Evolutionary conservation across 2,888 invertebrate genomes (phyloP).

Genomic region (Beris chalybata): DNA sequence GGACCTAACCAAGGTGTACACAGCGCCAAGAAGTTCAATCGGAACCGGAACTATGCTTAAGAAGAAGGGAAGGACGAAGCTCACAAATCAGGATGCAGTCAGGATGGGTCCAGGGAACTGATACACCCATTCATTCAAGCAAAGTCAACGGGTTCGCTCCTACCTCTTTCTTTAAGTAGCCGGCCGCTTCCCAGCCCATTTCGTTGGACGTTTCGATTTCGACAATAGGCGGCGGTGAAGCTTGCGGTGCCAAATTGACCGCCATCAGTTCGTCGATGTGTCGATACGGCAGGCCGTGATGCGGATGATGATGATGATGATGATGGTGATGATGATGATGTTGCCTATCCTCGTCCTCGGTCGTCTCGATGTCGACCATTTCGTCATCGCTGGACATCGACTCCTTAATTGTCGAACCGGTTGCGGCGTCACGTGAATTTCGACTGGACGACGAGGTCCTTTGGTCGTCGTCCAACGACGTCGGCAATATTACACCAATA

Average conservation of each 20-base stretch:
- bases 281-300: neutral
- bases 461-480: constrained; percentile 43
- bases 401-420: constrained; percentile 44
- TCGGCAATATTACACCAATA: neutral
- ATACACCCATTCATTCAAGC: too few species aligned
- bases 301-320: neutral
- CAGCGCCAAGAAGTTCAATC: too few species aligned
- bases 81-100: too few species aligned
- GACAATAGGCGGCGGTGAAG: constrained; percentile 20
- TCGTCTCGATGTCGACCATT: constrained; percentile 84
- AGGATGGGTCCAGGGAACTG: too few species aligned
- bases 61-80: too few species aligned
- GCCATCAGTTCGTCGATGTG: constrained; percentile 7
- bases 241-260: neutral
- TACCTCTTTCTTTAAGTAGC: constrained; percentile 35
- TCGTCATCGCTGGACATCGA: constrained; percentile 68
- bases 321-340: neutral
- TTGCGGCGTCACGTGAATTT: constrained; percentile 53
- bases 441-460: constrained; percentile 41
- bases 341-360: constrained; percentile 66
- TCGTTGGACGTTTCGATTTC: constrained; percentile 33
- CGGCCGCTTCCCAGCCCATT: constrained; percentile 31
- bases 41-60: too few species aligned
- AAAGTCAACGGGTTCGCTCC: neutral
- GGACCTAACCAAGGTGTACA: too few species aligned